phyloP scores from a whole-genome alignment of 2,888 invertebrate genomes.

The Spicauda simplicius region DNA sequence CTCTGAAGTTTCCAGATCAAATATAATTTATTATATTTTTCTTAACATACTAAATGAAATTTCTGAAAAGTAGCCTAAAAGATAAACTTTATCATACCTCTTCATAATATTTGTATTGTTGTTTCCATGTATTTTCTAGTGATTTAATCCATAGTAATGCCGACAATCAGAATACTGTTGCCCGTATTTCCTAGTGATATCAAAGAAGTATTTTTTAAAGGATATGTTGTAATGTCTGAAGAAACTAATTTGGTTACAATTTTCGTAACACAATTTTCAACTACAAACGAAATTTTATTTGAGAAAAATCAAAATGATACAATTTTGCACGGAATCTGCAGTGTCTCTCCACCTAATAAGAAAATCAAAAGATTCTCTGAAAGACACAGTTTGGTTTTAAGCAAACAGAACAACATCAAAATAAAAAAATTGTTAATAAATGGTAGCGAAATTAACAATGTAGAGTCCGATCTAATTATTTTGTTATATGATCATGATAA shows the following conservation, averaged over 20 bases:
- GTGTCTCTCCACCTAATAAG: constrained; percentile 38
- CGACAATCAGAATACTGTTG: constrained; percentile 55
- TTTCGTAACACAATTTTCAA: constrained; percentile 58
- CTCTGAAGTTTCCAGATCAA: no score
- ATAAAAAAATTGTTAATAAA: constrained; percentile 56
- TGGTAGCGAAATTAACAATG: constrained; percentile 47
- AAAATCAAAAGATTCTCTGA: constrained; percentile 21
- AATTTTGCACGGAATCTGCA: constrained; percentile 58
- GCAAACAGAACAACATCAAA: constrained; percentile 43
- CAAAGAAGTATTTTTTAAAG: constrained; percentile 58
- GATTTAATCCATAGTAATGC: constrained; percentile 8
- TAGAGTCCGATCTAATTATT: constrained; percentile 54
- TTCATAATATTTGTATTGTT: no score
- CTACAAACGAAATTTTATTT: constrained; percentile 43
- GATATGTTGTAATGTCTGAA: constrained; percentile 50
- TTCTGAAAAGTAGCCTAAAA: no score
- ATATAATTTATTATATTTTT: no score
- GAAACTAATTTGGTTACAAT: constrained; percentile 50
- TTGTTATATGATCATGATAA: constrained; percentile 67
- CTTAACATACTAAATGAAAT: no score
- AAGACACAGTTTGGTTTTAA: constrained; percentile 52
- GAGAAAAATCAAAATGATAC: constrained; percentile 41
- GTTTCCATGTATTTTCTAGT: no score
- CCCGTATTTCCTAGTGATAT: constrained; percentile 50
- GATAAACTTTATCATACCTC: no score